These are phyloP conservation scores for Mesocricetus auratus DNA, from an alignment of 2,113 vertebrate species.

Conservation along the genomic window DNA sequence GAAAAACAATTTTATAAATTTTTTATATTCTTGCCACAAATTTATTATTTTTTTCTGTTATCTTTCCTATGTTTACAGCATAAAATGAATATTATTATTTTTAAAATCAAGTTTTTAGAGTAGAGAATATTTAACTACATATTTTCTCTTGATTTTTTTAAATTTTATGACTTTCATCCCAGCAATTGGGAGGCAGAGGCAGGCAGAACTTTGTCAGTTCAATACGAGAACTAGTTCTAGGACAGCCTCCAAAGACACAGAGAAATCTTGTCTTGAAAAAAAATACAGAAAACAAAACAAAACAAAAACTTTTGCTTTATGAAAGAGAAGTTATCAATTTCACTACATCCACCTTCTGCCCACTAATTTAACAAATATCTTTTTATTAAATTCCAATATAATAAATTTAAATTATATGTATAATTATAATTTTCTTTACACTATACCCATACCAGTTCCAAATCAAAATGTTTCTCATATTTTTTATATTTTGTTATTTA, in stretches of 20 bases:
- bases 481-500: too few relatives aligned
- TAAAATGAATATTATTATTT: not conserved
- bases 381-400: not conserved
- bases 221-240: too few relatives aligned
- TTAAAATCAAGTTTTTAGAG: not conserved
- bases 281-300: too few relatives aligned
- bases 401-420: not conserved
- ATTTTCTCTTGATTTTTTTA: not conserved
- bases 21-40: not conserved
- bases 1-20: not conserved
- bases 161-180: too few relatives aligned
- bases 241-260: too few relatives aligned
- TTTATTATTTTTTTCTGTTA: not conserved
- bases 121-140: not conserved
- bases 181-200: too few relatives aligned
- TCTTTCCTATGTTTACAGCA: not conserved
- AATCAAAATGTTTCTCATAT: conserved; percentile 81
- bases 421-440: conserved; percentile 78
- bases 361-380: too few relatives aligned
- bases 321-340: not conserved
- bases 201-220: too few relatives aligned
- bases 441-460: conserved; percentile 79
- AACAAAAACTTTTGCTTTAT: not conserved
- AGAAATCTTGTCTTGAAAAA: too few relatives aligned
- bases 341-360: not conserved